Evolutionary conservation across 2,797 vertebrate genomes (phyloP), one percentile per base, ranked within the genome.

Genomic region (Vespertilio murinus): DNA sequence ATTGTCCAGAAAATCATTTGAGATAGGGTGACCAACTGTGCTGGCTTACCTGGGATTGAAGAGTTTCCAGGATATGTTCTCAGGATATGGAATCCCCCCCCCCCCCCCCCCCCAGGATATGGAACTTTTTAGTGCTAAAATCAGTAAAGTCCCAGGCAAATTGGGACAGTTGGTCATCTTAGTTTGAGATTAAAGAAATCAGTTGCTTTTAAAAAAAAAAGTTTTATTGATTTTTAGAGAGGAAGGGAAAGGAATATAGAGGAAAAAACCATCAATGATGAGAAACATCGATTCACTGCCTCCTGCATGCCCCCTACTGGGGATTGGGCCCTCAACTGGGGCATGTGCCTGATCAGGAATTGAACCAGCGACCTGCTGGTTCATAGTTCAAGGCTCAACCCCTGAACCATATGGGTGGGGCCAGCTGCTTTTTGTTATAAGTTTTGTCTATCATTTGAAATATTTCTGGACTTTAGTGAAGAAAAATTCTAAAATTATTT

Each of bases 401-500:
- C 25, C 56, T 59, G 56, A 59, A 5, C 12, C 56, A 59, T 28
- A 59, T 5, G 5, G 25, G 25, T 59, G 56, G 56, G 25, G 56
- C 28, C 5, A 5, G 9, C 42, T 45, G 38, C 25, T 69, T 80
- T 92, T 74, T 65, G 20, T 80, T 73, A 25, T 11, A 65, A 18
- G 30, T 74, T 94, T 93, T 91, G 1, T 47, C 79, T 91, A 64
- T 73, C 4, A 14, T 88, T 92, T 94, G 38, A 77, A 65, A 65
- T 89, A 42, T 86, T 80, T 92, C 38, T 91, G 47, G 45, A 74
- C 40, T 79, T 90, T 38, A 28, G 38, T 47, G 45, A 93, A 91
- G 56, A 70, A 90, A 40, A 82, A 78, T 65, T 65, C 25, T 80
- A 78, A 78, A 33, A 18, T 84, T 77, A 59, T 80, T 90, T 67